A percentile compares a stretch with the other conserved stretches of the same genome.
Conservation (phyloP, 2,113 vertebrate genomes). For the Thunnus thynnus region DNA sequence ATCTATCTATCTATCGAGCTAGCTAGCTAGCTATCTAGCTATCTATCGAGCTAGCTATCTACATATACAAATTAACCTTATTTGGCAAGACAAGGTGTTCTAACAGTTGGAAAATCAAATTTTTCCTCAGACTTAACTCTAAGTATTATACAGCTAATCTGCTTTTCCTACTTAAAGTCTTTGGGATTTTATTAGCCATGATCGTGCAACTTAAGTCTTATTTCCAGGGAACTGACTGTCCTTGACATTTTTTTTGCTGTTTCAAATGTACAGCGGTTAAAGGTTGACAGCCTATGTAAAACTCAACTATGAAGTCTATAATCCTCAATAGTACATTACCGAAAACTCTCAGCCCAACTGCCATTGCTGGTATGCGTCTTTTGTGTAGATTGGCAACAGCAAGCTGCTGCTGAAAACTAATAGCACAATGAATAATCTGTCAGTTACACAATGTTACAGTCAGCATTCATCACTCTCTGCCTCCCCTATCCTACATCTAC, state of each 20-base stretch:
- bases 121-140: not conserved
- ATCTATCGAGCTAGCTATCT: not conserved
- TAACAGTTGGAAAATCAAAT: slow-evolving; percentile 1
- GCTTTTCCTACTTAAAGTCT: slow-evolving; percentile 38
- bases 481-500: slow-evolving; percentile 32
- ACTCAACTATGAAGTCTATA: slow-evolving; percentile 63
- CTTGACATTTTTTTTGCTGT: slow-evolving; percentile 56
- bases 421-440: slow-evolving; percentile 78
- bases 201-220: slow-evolving; percentile 44
- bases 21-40: not conserved
- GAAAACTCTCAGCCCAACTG: slow-evolving; percentile 69
- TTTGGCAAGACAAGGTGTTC: not conserved
- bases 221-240: slow-evolving; percentile 60
- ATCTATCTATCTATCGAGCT: too few relatives aligned
- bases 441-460: slow-evolving; percentile 80
- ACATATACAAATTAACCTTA: not conserved
- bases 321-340: slow-evolving; percentile 72
- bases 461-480: slow-evolving; percentile 70
- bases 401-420: slow-evolving; percentile 76
- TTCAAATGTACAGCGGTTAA: slow-evolving; percentile 53
- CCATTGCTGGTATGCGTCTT: slow-evolving; percentile 70
- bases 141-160: slow-evolving; percentile 18
- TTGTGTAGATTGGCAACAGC: slow-evolving; percentile 79
- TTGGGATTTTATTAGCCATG: slow-evolving; percentile 60
- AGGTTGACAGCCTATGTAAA: slow-evolving; percentile 73